Conservation (phyloP, 2,888 invertebrate species). For the Pterobdella sp. region DNA sequence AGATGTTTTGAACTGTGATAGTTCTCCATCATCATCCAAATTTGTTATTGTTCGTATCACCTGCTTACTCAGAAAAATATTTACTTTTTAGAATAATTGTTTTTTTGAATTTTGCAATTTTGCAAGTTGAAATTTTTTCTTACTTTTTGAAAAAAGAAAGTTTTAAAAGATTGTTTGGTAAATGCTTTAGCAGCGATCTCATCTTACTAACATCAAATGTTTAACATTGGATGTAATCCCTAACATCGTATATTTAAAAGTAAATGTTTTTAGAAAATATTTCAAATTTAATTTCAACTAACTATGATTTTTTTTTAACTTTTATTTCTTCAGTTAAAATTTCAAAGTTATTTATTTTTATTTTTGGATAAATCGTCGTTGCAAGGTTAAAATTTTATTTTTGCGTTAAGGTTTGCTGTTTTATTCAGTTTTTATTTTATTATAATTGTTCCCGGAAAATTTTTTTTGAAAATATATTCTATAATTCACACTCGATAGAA, state of each 20-base stretch:
- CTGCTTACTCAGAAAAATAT: background rate
- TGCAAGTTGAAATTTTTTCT: background rate
- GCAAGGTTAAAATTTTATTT: slow-evolving; percentile 6
- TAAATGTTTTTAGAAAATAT: background rate
- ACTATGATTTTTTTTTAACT: background rate
- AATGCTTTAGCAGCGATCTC: background rate
- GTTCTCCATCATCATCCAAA: slow-evolving; percentile 37
- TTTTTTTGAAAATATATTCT: too few species aligned
- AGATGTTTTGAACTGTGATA: slow-evolving; percentile 32
- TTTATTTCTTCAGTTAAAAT: background rate
- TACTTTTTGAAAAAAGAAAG: background rate
- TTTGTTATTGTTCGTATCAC: background rate
- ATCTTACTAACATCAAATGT: background rate
- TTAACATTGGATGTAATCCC: background rate
- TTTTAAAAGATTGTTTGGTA: background rate
- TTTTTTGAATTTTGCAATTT: background rate
- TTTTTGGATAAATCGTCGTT: background rate
- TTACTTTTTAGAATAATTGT: background rate
- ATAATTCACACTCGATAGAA: too few species aligned
- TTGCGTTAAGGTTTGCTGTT: background rate
- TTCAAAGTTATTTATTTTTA: slow-evolving; percentile 4
- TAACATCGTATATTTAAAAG: background rate
- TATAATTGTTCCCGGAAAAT: slow-evolving; percentile 1
- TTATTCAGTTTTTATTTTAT: background rate
- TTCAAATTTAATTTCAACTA: background rate